Evolutionary conservation across 2,113 vertebrate species (phyloP).

Genomic region (Xyliphius kryptos): DNA sequence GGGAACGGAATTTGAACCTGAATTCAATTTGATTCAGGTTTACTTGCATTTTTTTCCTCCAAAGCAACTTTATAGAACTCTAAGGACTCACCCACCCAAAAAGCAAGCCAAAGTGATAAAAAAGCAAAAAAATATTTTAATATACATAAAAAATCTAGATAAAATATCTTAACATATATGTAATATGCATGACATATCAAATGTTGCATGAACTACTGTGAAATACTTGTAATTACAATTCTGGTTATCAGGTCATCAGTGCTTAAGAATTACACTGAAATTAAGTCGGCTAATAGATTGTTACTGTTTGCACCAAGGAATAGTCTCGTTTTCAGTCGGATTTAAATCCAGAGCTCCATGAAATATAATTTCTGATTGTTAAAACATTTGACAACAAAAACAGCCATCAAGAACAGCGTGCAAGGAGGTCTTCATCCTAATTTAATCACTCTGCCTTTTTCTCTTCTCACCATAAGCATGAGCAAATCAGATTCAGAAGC

Average conservation of each 20-base stretch:
- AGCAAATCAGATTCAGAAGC: conserved; percentile 18
- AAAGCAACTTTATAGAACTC: conserved; percentile 7
- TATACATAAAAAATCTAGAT: too few species aligned
- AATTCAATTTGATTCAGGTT: too few species aligned
- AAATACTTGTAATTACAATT: conserved; percentile 20
- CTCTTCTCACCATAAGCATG: conserved; percentile 54
- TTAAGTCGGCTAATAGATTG: background rate
- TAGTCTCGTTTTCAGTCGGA: background rate
- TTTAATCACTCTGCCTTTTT: too few species aligned
- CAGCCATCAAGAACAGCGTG: background rate
- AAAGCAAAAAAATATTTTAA: too few species aligned
- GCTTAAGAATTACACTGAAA: conserved; percentile 4
- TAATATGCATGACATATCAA: background rate
- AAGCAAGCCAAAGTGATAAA: too few species aligned
- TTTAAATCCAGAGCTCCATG: background rate
- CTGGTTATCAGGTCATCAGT: conserved; percentile 11
- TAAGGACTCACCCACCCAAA: too few species aligned
- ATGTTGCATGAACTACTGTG: conserved; percentile 35
- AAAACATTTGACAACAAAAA: background rate
- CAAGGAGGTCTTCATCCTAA: background rate
- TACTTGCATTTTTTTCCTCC: background rate
- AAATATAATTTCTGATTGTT: background rate
- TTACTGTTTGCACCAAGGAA: background rate
- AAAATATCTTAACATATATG: too few species aligned
- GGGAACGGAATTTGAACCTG: conserved; percentile 13